Base-by-base conservation (phyloP, 1,140 invertebrate genomes). In the Nephila pilipes region DNA sequence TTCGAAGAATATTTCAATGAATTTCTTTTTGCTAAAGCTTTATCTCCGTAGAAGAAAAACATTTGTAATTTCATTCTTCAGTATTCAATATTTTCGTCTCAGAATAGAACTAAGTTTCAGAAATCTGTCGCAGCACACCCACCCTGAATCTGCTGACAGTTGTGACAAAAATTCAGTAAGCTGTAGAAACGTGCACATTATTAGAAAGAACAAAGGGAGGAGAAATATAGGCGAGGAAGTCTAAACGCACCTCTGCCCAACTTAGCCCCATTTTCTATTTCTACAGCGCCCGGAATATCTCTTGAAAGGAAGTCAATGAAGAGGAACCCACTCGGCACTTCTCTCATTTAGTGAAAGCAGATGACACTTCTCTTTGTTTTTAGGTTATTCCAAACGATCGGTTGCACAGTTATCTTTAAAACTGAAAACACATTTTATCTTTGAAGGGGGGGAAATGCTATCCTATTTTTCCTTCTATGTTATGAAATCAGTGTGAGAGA, bases 281-380 rank as follows among this genome's bases (percentile, higher is more conserved):
- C 25, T 55, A 60, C 60, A 36, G 14, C 55, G 12, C 83, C 57
- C 83, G 83, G 57, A 85, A 85, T 85, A 85, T 60, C 83, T 57
- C 29, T 12, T 12, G 83, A 60, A n/a, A 60, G 54, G 46, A 54
- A 85, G 54, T 85, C 83, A 85, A 85, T 85, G 29, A 85, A 60
- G 83, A 20, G 32, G 83, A 85, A 85, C 83, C 29, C 55, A 85
- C 25, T 16, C 58, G 80, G 54, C 46, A 55, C 80, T 38, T 81
- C 38, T 81, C 38, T 38, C 80, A 54, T 81, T 81, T 81, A 54
- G 22, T 38, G 3, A 38, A 81, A 6, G 80, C 22, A 81, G 69
- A 75, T 6, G 69, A 75, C 69, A 75, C 69, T 36, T 16, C 29
- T 29, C 69, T 36, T 75, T 75, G 69, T 75, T 75, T 75, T 75